These are phyloP conservation scores for Drosophila neutralis DNA, from an alignment of 2,888 invertebrate species.

Conservation along the genomic window DNA sequence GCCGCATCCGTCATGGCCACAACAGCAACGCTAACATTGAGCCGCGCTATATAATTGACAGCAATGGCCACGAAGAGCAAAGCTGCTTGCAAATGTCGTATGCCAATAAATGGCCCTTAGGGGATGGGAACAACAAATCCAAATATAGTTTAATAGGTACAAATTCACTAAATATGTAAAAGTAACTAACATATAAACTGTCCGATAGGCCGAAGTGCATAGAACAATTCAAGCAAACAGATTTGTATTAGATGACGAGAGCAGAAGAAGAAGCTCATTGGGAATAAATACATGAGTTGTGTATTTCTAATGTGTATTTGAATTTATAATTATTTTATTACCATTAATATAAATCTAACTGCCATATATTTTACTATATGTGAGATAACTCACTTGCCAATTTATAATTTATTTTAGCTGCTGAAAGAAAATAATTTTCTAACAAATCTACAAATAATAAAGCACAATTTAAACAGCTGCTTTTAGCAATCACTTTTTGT, in stretches of 20 bases:
- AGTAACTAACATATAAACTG: neutral
- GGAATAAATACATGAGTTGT: neutral
- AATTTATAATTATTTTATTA: neutral
- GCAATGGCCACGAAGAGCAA: slow-evolving; percentile 87
- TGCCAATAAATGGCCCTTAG: slow-evolving; percentile 85
- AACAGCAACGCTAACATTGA: slow-evolving; percentile 89
- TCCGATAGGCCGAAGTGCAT: neutral
- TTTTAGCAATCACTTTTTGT: neutral
- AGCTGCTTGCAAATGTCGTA: slow-evolving; percentile 88
- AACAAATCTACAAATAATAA: neutral
- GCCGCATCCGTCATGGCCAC: slow-evolving; percentile 89
- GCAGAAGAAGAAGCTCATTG: neutral
- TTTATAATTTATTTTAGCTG: no score
- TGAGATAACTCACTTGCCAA: no score
- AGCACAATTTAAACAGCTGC: neutral
- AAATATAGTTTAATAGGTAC: neutral
- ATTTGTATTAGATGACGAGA: neutral
- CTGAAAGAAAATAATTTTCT: no score
- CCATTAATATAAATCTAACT: neutral
- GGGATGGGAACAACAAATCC: neutral
- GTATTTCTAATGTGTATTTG: neutral
- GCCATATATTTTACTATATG: neutral
- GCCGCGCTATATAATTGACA: slow-evolving; percentile 88
- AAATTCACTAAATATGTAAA: neutral
- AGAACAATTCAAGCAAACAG: neutral